A percentile compares a stretch with the other conserved stretches of the same genome.
phyloP scores from a whole-genome alignment of 1,140 invertebrate genomes.

The Bombus impatiens region DNA sequence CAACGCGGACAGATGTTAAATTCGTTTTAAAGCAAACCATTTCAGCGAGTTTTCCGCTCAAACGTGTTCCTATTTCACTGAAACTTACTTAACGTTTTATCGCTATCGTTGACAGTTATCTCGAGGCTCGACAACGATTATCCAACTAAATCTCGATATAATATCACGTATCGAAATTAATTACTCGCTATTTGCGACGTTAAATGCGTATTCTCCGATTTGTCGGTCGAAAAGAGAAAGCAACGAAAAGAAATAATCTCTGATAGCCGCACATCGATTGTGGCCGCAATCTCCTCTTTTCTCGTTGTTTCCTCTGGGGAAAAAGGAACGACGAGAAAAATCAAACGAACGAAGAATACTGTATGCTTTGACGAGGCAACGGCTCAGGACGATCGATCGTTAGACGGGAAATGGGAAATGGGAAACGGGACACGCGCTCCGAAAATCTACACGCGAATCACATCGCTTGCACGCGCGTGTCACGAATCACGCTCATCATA shows the following conservation, averaged over 20 bases:
- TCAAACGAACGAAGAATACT: not conserved
- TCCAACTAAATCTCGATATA: not conserved
- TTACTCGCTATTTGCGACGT: not conserved
- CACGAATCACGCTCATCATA: slow-evolving; percentile 54
- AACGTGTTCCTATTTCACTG: not conserved
- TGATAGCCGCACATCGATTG: no score
- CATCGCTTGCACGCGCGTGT: slow-evolving; percentile 48
- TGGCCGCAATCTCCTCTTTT: not conserved
- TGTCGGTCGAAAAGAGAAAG: no score
- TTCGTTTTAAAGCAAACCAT: not conserved
- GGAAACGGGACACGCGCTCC: not conserved
- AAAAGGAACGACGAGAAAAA: not conserved
- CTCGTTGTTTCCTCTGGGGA: not conserved
- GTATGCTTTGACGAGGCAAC: not conserved
- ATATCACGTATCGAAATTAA: slow-evolving; percentile 5
- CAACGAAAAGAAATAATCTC: not conserved
- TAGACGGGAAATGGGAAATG: not conserved
- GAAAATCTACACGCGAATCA: slow-evolving; percentile 61
- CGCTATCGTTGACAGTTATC: slow-evolving; percentile 38
- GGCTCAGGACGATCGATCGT: not conserved
- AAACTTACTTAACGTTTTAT: slow-evolving; percentile 47
- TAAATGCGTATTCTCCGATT: not conserved
- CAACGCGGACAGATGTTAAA: not conserved
- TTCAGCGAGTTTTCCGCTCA: not conserved
- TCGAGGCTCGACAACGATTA: not conserved